phyloP scores from a whole-genome alignment of 2,888 invertebrate genomes.

The Parnassius smintheus region DNA sequence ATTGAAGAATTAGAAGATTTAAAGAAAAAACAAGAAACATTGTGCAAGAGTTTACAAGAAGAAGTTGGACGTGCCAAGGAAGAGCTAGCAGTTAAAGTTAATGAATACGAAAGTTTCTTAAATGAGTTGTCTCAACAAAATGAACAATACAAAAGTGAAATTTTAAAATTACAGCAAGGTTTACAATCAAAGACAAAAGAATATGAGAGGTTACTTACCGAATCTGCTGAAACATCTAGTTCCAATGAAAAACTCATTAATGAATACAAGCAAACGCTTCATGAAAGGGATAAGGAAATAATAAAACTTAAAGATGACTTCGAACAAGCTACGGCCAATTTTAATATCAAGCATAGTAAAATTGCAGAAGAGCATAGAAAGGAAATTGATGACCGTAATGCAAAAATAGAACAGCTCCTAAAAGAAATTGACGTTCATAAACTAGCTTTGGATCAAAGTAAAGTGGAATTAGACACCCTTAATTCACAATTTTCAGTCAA shows the following conservation, averaged over 20 bases:
- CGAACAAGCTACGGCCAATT: constrained; percentile 69
- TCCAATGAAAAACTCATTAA: constrained; percentile 67
- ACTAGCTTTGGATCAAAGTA: constrained; percentile 67
- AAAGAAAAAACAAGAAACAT: constrained; percentile 62
- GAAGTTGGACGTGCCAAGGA: constrained; percentile 64
- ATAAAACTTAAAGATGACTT: constrained; percentile 76
- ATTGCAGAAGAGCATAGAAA: constrained; percentile 76
- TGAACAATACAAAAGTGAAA: constrained; percentile 66
- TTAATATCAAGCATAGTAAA: constrained; percentile 74
- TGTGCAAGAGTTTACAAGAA: constrained; percentile 60
- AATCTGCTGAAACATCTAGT: constrained; percentile 57
- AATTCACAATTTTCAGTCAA: constrained; percentile 71
- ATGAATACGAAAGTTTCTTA: constrained; percentile 69
- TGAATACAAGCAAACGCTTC: constrained; percentile 74
- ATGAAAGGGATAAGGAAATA: constrained; percentile 79
- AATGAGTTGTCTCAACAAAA: constrained; percentile 68
- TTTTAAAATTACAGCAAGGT: constrained; percentile 63
- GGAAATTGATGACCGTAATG: constrained; percentile 74
- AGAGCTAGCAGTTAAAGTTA: constrained; percentile 64
- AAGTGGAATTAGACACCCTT: constrained; percentile 70
- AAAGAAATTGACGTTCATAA: constrained; percentile 74
- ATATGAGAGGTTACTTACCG: constrained; percentile 60
- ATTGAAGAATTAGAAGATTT: constrained; percentile 72
- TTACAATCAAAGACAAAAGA: constrained; percentile 65
- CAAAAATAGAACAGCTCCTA: constrained; percentile 71